Base-by-base conservation (phyloP, 2,888 invertebrate species). In the Pammene fasciana region DNA sequence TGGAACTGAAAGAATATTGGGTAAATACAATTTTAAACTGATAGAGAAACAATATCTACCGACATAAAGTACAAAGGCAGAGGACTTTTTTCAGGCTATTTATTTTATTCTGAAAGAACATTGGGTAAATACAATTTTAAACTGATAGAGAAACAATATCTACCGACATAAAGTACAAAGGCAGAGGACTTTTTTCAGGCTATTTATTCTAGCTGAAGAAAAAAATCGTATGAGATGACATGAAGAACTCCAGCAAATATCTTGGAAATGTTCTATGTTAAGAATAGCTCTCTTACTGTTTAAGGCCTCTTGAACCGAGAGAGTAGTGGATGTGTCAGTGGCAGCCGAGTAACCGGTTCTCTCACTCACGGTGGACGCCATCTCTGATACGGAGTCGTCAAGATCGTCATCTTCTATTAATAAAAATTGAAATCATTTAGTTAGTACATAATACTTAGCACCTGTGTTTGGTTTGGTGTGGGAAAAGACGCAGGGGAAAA, bases 221-320 rank as follows among this genome's bases (percentile, higher is more conserved):
- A 26, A 4, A 26, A 26, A 26, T 26, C n/a, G n/a, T n/a, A n/a
- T n/a, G n/a, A n/a, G n/a, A n/a, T n/a, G n/a, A n/a, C n/a, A n/a
- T n/a, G n/a, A n/a, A n/a, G 26, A 26, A 26, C 38, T 5, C 38
- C 2, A 9, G 38, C 38, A 38, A 26, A 26, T 26, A 26, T 26
- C 26, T 26, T 4, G 1, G 26, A 4, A 26, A 26, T 26, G 1
- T 26, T 26, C 26, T 26, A 26, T 26, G 4, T 26, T 26, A 26
- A 26, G 8, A 10, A 26, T 18, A 13, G 3, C 6, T 41, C 65
- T 75, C 88, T 82, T 81, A 92, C 92, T 92, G 77, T 92, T 92
- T 67, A 92, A 82, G 56, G 92, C 92, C 80, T 92, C 92, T 82
- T 92, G 91, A 48, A 92, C 90, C 48, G 92, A 92, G 68, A 92